phyloP scores from a whole-genome alignment of 64 coral and sea anemone species.

The Montipora foliosa region DNA sequence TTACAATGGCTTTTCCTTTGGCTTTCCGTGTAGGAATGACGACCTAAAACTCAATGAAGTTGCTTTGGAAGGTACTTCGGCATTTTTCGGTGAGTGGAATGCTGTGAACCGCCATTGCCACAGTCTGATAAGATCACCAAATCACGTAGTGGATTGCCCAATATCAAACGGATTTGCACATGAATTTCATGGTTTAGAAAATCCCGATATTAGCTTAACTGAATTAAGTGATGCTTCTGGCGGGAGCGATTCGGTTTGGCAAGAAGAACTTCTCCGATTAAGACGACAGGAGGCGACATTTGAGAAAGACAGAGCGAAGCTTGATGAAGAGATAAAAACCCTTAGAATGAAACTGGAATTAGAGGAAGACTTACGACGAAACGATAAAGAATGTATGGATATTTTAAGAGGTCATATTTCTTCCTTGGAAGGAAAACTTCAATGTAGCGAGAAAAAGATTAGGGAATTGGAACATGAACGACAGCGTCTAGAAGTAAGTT shows the following conservation, averaged over 20 bases:
- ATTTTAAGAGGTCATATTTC: conserved; percentile 81
- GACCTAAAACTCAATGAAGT: conserved; percentile 7
- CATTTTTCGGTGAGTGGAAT: conserved; percentile 16
- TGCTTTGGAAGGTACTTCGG: not conserved
- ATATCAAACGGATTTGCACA: conserved; percentile 14
- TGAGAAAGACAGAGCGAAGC: conserved; percentile 54
- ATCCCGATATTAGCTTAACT: conserved; percentile 21
- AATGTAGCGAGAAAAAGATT: conserved; percentile 61
- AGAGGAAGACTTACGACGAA: conserved; percentile 80
- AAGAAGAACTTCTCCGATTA: conserved; percentile 32
- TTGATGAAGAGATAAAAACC: conserved; percentile 84
- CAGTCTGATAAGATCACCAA: conserved; percentile 28
- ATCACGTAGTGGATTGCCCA: conserved; percentile 26
- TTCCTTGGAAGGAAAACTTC: conserved; percentile 79
- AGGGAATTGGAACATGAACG: conserved; percentile 73
- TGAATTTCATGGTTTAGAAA: conserved; percentile 2
- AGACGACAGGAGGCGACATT: conserved; percentile 9
- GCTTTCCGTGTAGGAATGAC: not conserved
- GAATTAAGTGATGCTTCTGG: conserved; percentile 40
- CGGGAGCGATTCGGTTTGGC: conserved; percentile 35
- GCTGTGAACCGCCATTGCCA: not conserved
- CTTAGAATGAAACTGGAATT: conserved; percentile 75
- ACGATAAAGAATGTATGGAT: conserved; percentile 92
- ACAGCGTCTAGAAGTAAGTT: conserved; percentile 62
- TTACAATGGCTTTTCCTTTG: conserved; percentile 31